Evolutionary conservation across 2,113 vertebrate genomes (phyloP).

Genomic region (Catharus minimus): DNA sequence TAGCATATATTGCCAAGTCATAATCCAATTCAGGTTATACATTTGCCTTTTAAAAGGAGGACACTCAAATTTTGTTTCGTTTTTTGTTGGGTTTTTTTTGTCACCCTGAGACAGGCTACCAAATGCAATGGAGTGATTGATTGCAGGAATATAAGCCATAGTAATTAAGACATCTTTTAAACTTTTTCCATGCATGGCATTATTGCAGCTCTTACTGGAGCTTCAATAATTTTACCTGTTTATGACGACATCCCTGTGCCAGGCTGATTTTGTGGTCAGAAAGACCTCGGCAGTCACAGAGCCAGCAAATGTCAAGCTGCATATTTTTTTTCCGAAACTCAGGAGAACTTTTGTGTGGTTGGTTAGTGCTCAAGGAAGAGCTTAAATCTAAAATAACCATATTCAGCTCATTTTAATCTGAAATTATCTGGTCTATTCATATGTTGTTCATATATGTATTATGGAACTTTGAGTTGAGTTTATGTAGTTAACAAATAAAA

Average conservation of each 20-base stretch:
- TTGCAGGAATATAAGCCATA: neutral
- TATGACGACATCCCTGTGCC: neutral
- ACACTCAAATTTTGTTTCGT: neutral
- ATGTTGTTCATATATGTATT: neutral
- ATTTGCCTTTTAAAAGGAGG: neutral
- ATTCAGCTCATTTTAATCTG: neutral
- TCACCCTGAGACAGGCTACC: neutral
- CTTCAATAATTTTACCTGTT: neutral
- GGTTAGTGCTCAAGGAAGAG: neutral
- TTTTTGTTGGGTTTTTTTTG: neutral
- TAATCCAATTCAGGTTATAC: neutral
- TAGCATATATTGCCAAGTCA: neutral
- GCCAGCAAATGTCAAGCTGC: neutral
- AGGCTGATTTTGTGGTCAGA: neutral
- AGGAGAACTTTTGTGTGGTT: neutral
- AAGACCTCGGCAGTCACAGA: neutral
- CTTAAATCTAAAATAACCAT: neutral
- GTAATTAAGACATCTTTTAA: neutral
- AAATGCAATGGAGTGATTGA: neutral
- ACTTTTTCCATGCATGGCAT: neutral
- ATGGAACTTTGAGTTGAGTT: neutral
- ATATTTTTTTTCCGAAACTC: neutral
- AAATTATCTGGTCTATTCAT: neutral
- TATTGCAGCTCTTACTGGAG: neutral
- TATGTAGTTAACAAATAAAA: neutral